phyloP scores from a whole-genome alignment of 2,888 invertebrate genomes.

The Galeruca laticollis region DNA sequence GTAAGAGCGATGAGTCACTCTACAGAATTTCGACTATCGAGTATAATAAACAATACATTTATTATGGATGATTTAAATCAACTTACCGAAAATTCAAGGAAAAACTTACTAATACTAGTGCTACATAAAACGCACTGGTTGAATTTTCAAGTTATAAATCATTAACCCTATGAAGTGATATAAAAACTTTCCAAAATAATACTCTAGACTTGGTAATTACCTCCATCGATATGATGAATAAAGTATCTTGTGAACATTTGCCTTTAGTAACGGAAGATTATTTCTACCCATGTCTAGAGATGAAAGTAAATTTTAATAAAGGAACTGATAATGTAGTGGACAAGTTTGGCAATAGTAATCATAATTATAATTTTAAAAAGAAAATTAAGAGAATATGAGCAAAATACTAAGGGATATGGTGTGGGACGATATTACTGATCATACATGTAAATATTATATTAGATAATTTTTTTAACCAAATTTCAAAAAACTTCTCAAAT shows the following conservation, averaged over 20 bases:
- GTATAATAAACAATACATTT: not conserved
- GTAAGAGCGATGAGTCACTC: too few relatives aligned
- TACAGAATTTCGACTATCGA: too few relatives aligned
- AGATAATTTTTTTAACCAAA: not conserved
- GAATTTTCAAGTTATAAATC: not conserved
- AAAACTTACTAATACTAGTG: not conserved
- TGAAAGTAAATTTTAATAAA: not conserved
- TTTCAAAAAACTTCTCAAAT: too few relatives aligned
- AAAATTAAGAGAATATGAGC: not conserved
- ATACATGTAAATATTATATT: not conserved
- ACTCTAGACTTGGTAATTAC: not conserved
- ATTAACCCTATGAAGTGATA: not conserved
- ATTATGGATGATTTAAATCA: not conserved
- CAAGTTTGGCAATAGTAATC: not conserved
- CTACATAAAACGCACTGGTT: not conserved
- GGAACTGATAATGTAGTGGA: not conserved
- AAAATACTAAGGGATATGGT: not conserved
- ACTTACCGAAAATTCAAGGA: not conserved
- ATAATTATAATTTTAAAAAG: not conserved
- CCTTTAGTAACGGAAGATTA: too few relatives aligned
- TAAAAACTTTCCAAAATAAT: not conserved
- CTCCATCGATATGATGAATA: not conserved
- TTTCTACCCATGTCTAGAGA: not conserved
- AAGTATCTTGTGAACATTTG: too few relatives aligned
- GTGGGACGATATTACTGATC: not conserved